A percentile compares a stretch with the other conserved stretches of the same genome.
Evolutionary conservation across 1,140 invertebrate species (phyloP).

Genomic region (Drosophila sp.): DNA sequence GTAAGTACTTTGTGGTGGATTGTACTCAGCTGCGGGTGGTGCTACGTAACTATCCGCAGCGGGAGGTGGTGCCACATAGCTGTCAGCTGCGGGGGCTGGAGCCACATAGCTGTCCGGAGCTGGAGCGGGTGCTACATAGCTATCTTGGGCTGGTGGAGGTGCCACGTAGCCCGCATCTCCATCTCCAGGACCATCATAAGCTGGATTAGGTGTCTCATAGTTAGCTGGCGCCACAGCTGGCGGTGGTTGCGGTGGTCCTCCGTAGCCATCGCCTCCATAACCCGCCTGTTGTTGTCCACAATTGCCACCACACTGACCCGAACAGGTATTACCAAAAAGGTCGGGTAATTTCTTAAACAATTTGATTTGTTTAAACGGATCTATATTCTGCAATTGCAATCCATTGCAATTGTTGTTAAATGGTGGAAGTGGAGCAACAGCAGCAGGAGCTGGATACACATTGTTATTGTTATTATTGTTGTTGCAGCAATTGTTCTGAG

Average conservation of each 20-base stretch:
- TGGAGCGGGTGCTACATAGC: conserved; percentile 29
- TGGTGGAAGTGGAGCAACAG: neutral
- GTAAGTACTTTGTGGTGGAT: conserved; percentile 3
- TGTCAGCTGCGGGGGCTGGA: conserved; percentile 11
- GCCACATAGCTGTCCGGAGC: conserved; percentile 22
- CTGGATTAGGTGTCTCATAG: conserved; percentile 49
- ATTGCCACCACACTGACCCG: conserved; percentile 29
- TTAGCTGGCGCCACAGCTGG: conserved; percentile 8
- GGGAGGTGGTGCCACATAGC: conserved; percentile 31
- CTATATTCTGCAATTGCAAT: conserved; percentile 46
- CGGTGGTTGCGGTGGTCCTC: conserved; percentile 18
- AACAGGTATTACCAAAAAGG: conserved; percentile 52
- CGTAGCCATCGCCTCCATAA: conserved; percentile 21
- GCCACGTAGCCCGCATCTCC: conserved; percentile 61
- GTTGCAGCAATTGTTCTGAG: conserved; percentile 48
- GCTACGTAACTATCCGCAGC: conserved; percentile 21
- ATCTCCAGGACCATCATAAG: conserved; percentile 59
- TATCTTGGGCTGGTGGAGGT: conserved; percentile 1
- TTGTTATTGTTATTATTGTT: conserved; percentile 36
- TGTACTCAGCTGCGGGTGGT: conserved; percentile 15
- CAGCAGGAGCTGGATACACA: conserved; percentile 17
- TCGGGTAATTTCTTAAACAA: conserved; percentile 67
- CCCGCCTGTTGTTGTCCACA: conserved; percentile 28
- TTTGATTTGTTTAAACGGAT: conserved; percentile 68
- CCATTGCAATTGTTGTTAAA: conserved; percentile 50